Evolutionary conservation across 2,113 vertebrate genomes (phyloP).

Genomic region (Sylvilagus bachmani): DNA sequence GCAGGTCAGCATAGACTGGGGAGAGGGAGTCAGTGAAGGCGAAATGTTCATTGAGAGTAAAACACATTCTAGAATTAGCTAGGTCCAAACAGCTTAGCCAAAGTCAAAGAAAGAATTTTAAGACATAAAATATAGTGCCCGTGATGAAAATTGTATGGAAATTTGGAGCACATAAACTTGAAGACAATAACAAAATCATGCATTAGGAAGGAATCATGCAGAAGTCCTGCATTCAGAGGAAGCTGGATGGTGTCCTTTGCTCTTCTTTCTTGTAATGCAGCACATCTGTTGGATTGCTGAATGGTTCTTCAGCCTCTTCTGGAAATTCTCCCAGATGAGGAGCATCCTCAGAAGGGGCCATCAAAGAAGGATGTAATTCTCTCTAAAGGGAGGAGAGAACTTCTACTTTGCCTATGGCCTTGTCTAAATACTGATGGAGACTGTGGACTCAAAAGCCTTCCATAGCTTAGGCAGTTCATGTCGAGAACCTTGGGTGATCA

Average conservation of each 20-base stretch:
- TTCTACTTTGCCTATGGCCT: too few relatives aligned
- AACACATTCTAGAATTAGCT: neutral
- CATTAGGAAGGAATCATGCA: neutral
- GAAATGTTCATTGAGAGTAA: neutral
- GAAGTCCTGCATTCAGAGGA: neutral
- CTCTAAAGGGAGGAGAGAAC: too few relatives aligned
- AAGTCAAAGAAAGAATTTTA: constrained; percentile 42
- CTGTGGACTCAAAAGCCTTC: too few relatives aligned
- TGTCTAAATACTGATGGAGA: too few relatives aligned
- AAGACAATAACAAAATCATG: neutral
- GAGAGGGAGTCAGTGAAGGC: neutral
- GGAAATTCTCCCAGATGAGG: neutral
- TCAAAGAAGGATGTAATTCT: too few relatives aligned
- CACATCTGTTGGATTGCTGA: neutral
- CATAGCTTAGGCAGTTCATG: too few relatives aligned
- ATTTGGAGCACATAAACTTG: neutral
- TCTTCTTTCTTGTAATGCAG: neutral
- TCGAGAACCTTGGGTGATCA: too few relatives aligned
- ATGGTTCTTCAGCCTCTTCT: neutral
- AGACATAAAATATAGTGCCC: neutral
- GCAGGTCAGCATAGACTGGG: neutral
- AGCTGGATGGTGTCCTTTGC: neutral
- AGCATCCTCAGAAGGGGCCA: neutral
- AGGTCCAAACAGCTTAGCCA: neutral
- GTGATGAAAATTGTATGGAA: neutral